Base-by-base conservation (phyloP, 2,797 vertebrate genomes). In the Gila robusta region DNA sequence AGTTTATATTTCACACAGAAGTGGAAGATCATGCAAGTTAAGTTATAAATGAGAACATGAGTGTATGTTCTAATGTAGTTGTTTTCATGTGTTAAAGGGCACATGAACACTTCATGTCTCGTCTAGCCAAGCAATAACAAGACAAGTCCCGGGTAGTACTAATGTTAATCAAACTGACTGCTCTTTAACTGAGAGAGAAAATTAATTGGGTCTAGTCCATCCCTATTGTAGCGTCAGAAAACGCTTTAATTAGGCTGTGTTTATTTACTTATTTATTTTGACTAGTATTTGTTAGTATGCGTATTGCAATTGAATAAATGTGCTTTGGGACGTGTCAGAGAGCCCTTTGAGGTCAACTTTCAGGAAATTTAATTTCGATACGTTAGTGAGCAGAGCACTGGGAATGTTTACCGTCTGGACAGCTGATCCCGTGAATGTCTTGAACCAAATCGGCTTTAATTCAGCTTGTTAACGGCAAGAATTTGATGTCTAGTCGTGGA, bases 281-380 rank as follows among this genome's bases (percentile, higher is more conserved):
- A 84, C 73, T 85, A 80, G 88, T 81, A 90, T 79, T 87, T 86
- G 90, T 91, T 88, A 92, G 92, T 92, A 92, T 89, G 90, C 89
- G 85, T 88, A 91, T 87, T 88, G 89, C 91, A 90, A 93, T 93
- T 90, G 92, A 93, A 94, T 92, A 88, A 93, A 83, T 89, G 83
- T 87, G 82, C 91, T 90, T 91, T 82, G 76, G 81, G 87, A 90
- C 74, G 87, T 88, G 90, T 87, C 89, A 59, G 87, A 83, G 73
- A 74, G 69, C 28, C 41, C 78, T 86, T 83, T 66, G 77, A 80
- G 83, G 88, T 89, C 89, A 92, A 92, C 88, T 90, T 88, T 86
- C 54, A 6, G 76, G 87, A 90, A 91, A 94, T 94, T 87, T 91
- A 93, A 94, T 95, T 93, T 93, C 86, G 71, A 67, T 37, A 54